phyloP scores from a whole-genome alignment of 92 coral and sea anemone genomes.

The Palythoa heliodiscus region DNA sequence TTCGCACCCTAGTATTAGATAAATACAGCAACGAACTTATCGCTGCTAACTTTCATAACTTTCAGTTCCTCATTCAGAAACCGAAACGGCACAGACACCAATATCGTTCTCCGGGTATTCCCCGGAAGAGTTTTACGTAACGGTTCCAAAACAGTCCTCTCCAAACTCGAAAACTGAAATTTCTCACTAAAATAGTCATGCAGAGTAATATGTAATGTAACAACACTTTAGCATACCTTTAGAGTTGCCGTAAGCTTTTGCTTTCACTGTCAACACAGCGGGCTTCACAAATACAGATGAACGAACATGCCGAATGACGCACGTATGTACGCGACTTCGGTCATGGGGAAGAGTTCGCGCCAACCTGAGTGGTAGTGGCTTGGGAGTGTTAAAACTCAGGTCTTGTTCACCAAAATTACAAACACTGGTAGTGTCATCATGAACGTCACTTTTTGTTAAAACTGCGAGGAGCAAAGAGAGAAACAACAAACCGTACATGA shows the following conservation, averaged over 20 bases:
- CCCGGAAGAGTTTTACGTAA: too few species aligned
- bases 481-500: not conserved
- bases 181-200: not conserved
- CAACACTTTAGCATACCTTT: not conserved
- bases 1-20: too few species aligned
- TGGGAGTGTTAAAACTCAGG: not conserved
- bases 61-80: too few species aligned
- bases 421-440: not conserved
- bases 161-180: not conserved
- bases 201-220: not conserved
- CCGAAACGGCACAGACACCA: too few species aligned
- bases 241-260: constrained; percentile 12
- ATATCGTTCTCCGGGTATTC: too few species aligned
- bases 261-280: constrained; percentile 14
- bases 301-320: not conserved
- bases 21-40: too few species aligned
- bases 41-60: too few species aligned
- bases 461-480: not conserved
- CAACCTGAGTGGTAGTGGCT: not conserved
- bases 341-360: constrained; percentile 16
- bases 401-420: constrained; percentile 20
- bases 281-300: not conserved
- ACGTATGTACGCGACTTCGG: constrained; percentile 17
- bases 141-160: not conserved
- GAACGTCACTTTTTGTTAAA: not conserved